A percentile compares a stretch with the other conserved stretches of the same genome.
Evolutionary conservation across 2,888 invertebrate genomes (phyloP).

Genomic region (Drepana falcataria): DNA sequence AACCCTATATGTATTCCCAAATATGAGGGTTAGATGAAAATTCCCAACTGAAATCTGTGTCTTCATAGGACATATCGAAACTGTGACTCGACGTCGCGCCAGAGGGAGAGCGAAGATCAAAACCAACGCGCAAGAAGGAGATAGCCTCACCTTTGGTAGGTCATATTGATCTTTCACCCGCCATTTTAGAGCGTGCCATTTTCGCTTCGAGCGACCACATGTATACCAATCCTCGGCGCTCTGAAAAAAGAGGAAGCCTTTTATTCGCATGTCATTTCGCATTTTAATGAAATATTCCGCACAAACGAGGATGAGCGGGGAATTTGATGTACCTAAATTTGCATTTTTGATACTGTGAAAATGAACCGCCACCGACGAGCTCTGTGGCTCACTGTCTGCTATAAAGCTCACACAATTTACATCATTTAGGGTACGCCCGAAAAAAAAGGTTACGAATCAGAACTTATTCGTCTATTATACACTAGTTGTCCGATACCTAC

Average conservation of each 20-base stretch:
- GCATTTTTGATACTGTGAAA: constrained; percentile 59
- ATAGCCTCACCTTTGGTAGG: constrained; percentile 62
- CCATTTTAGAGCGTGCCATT: constrained; percentile 74
- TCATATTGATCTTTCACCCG: constrained; percentile 79
- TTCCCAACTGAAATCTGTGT: constrained; percentile 55
- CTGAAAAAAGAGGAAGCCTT: constrained; percentile 57
- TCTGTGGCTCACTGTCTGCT: constrained; percentile 21
- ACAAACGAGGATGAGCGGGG: constrained; percentile 47
- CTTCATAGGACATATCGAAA: constrained; percentile 68
- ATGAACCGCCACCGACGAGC: constrained; percentile 34
- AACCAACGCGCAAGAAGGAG: constrained; percentile 35
- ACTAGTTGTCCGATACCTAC: no score
- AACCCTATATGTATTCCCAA: constrained; percentile 43
- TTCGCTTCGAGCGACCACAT: constrained; percentile 69
- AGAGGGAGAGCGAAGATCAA: constrained; percentile 39
- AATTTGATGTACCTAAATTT: constrained; percentile 59
- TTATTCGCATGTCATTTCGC: constrained; percentile 68
- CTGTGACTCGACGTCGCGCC: constrained; percentile 51
- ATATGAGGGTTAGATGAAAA: constrained; percentile 43
- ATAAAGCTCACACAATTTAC: constrained; percentile 31
- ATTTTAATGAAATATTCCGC: constrained; percentile 69
- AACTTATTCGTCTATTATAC: no score
- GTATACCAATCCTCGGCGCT: constrained; percentile 47
- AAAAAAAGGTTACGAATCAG: no score
- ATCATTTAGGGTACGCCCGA: constrained; percentile 9